Base-by-base conservation (phyloP, 2,888 invertebrate species). In the Eueremaeus valkanovi region DNA sequence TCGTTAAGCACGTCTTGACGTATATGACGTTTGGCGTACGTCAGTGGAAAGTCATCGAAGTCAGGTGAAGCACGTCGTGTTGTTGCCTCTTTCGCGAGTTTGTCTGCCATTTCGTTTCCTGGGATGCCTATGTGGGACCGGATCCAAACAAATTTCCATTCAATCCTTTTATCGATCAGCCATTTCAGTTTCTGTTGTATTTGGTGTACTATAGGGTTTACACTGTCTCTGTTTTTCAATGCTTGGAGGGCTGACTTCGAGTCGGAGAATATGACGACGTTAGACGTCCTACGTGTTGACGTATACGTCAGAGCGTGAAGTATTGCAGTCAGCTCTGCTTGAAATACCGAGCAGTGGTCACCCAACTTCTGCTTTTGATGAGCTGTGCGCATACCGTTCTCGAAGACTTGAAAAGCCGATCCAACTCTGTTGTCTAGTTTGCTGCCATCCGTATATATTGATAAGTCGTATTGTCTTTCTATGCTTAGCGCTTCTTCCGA, bases 371-470 rank as follows among this genome's bases (percentile, higher is more conserved):
- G 18, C 18, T 13, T n/a, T 13, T 18, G 16, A 18, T 8, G 5
- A 5, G 16, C 18, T 49, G 5, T n/a, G 8, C 18, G 3, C 9
- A n/a, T 3, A 11, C 49, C 29, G 21, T 24, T 18, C 0, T 1
- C 3, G 24, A 66, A 36, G 42, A 42, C 13, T 9, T 13, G 24
- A 45, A 55, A 6, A 13, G 75, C 75, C 6, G 70, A 31, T 5
- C 75, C 75, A 29, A 70, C 75, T 21, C 27, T 24, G 5, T 29
- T 27, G 11, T 45, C 74, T 1, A 31, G 1, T 70, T 74, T 74
- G 13, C 68, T 68, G 9, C 74, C 74, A 45, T 74, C 74, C 2
- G 74, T 74, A 55, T 18, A 74, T 40, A 70, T 63, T 40, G 40
- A 40, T 40, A 40, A 11, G 5, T 40, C 8, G 11, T 9, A 40